Base-by-base conservation (phyloP, 1,140 invertebrate genomes). In the Phymastichus coffea region DNA sequence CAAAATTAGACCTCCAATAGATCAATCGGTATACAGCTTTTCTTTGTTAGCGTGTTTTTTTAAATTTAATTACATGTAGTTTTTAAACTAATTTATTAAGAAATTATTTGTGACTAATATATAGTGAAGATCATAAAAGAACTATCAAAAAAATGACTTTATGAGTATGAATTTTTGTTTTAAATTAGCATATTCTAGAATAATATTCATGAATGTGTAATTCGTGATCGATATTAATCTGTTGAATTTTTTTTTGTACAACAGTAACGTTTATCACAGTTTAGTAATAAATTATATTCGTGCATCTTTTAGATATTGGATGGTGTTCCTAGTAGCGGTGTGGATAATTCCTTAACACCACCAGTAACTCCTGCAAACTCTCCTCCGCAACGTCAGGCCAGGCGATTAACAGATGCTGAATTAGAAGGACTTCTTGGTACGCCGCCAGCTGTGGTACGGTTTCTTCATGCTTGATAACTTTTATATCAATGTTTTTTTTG, bases 371-470 rank as follows among this genome's bases (percentile, higher is more conserved):
- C 61, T 44, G 26, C 64, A 15, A 55, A 52, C 41, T 73, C 75
- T 46, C 70, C 57, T 67, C 64, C 51, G 69, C 75, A 57, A 72
- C 58, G 48, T 69, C 75, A 57, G 70, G 55, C 54, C 51, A 76
- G 75, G 70, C 75, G 70, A 65, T 69, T 83, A 22, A 75, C 72
- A 19, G 76, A 83, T 63, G 63, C 74, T 47, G 72, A 81, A 65
- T 63, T 87, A 10, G 82, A 85, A 59, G 74, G 75, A 49, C 75
- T 84, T 30, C 83, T 89, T 82, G 73, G 76, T 22, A 80, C 81
- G 19, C 67, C 72, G n/a, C 74, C 81, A 30, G 86, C 82, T 2
- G 66, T 81, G 40, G 76, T 76, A 37, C 69, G 70, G 64, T 33
- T 48, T 46, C 28, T 20, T 23, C 15, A 26, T 30, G 20, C 4